A percentile compares a stretch with the other conserved stretches of the same genome.
Conservation (phyloP, 1,140 invertebrate genomes). For the Philopotamus ludificatus region DNA sequence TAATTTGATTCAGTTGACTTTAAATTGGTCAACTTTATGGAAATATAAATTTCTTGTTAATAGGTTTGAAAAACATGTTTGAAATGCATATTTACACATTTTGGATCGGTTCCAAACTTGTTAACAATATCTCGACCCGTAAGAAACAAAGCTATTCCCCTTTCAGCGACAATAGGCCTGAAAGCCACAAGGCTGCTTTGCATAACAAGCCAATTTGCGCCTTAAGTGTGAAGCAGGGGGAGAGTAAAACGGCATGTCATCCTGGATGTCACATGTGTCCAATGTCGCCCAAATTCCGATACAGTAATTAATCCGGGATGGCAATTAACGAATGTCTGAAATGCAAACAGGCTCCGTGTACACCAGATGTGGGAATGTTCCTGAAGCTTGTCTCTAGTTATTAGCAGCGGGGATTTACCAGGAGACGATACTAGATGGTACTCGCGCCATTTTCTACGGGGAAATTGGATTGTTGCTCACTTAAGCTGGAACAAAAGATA, state of each 20-base stretch:
- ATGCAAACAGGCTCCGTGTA: constrained; percentile 13
- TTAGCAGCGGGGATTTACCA: constrained; percentile 17
- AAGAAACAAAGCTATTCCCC: neutral
- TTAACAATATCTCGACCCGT: constrained; percentile 17
- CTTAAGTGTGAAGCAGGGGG: neutral
- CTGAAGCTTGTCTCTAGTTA: constrained; percentile 17
- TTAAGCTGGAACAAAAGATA: no score
- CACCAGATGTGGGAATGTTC: constrained; percentile 15
- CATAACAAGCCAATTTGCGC: neutral
- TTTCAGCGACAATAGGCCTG: neutral
- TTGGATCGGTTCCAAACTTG: constrained; percentile 11
- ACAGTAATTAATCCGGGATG: constrained; percentile 23
- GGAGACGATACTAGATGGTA: no score
- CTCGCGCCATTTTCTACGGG: no score
- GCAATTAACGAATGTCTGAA: constrained; percentile 26
- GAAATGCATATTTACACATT: neutral
- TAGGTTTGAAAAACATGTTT: no score
- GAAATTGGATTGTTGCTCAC: no score
- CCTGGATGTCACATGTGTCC: neutral
- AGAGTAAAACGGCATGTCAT: neutral
- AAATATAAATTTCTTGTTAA: neutral
- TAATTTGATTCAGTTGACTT: neutral
- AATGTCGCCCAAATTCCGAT: constrained; percentile 8
- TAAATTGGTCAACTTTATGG: neutral
- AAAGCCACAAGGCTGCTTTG: neutral